Conservation (phyloP, 2,797 vertebrate genomes). For the Meda fulgida region DNA sequence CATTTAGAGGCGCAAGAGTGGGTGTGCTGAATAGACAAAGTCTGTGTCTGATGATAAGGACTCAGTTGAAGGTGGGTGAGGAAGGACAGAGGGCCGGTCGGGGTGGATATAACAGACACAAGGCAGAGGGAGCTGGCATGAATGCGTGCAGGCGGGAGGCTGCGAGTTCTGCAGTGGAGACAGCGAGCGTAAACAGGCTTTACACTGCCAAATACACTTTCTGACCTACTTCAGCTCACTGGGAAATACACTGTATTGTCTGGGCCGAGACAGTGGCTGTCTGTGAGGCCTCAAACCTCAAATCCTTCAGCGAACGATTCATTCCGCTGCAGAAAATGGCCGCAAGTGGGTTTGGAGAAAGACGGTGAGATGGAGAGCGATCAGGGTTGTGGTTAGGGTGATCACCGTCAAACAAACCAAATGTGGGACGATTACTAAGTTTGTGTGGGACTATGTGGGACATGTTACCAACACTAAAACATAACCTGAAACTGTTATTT, state of each 20-base stretch:
- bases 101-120: slow-evolving; percentile 27
- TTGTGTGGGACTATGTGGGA: no score
- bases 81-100: slow-evolving; percentile 29
- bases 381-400: not conserved
- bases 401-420: no score
- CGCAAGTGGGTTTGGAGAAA: slow-evolving; percentile 32
- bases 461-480: no score
- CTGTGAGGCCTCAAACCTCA: slow-evolving; percentile 30
- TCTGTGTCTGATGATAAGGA: slow-evolving; percentile 38
- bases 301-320: slow-evolving; percentile 6
- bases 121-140: slow-evolving; percentile 38
- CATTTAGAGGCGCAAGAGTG: slow-evolving; percentile 27
- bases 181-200: slow-evolving; percentile 26
- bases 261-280: slow-evolving; percentile 18
- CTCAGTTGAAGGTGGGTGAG: slow-evolving; percentile 41
- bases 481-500: no score
- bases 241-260: slow-evolving; percentile 49
- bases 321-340: not conserved
- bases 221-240: slow-evolving; percentile 56
- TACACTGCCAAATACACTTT: slow-evolving; percentile 56
- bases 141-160: slow-evolving; percentile 14
- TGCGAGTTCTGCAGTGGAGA: slow-evolving; percentile 33
- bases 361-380: slow-evolving; percentile 3
- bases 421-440: no score
- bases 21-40: slow-evolving; percentile 34